phyloP scores from a whole-genome alignment of 2,797 vertebrate genomes.

The Sphenopsis melanotis region DNA sequence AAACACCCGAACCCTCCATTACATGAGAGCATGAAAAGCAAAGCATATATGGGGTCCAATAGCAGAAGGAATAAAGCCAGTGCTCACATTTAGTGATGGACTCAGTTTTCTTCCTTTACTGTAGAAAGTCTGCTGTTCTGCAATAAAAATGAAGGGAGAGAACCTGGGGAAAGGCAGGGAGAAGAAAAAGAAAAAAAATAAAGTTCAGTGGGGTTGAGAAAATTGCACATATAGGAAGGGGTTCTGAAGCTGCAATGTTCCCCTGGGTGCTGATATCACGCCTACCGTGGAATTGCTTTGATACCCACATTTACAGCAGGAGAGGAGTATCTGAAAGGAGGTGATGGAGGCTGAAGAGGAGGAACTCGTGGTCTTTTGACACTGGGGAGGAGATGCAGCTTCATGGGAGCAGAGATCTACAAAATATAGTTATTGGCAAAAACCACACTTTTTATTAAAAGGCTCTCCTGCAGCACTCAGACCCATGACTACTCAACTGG shows the following conservation, averaged over 20 bases:
- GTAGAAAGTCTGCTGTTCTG: background rate
- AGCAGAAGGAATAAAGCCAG: background rate
- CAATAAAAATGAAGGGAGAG: background rate
- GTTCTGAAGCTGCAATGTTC: background rate
- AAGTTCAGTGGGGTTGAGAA: background rate
- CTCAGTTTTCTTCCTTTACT: background rate
- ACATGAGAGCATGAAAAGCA: background rate
- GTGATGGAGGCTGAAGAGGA: conserved; percentile 4
- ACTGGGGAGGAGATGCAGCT: background rate
- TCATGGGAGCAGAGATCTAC: background rate
- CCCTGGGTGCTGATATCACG: accelerated
- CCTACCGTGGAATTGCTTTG: background rate
- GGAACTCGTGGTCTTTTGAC: background rate
- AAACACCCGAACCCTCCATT: conserved; percentile 48
- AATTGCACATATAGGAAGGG: background rate
- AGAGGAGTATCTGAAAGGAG: background rate
- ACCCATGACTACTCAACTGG: background rate
- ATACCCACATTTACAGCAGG: background rate
- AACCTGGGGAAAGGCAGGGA: background rate
- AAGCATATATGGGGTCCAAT: background rate
- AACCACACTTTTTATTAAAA: background rate
- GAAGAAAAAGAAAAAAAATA: background rate
- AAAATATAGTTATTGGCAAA: background rate
- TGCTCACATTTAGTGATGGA: background rate
- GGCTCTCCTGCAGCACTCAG: background rate